Conservation (phyloP, 2,797 vertebrate genomes). For the Danio tinwini region DNA sequence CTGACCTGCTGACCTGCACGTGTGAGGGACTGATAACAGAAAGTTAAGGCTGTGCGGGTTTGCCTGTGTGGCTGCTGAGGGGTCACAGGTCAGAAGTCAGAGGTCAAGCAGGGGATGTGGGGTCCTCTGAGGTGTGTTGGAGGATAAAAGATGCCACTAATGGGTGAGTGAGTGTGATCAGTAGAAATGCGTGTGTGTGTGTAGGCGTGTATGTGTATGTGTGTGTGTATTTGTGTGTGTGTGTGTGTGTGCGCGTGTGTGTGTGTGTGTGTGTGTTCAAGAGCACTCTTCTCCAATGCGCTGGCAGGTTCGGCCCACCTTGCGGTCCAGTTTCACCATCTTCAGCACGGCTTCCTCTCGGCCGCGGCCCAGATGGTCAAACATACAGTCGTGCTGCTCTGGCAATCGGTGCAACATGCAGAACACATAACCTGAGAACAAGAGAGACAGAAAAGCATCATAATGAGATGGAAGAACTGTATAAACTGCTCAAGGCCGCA, state of each 20-base stretch:
- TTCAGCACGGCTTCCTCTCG: constrained; percentile 90
- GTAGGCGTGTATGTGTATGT: background rate
- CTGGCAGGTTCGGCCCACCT: constrained; percentile 91
- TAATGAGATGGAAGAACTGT: constrained; percentile 1
- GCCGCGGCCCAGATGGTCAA: constrained; percentile 89
- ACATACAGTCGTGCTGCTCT: constrained; percentile 86
- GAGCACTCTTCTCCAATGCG: constrained; percentile 90
- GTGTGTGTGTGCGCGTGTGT: background rate
- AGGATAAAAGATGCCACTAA: constrained; percentile 50
- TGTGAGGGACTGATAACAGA: constrained; percentile 31
- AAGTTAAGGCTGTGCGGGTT: constrained; percentile 50
- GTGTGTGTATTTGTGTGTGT: constrained; percentile 46
- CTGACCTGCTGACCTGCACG: constrained; percentile 36
- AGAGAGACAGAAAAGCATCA: constrained; percentile 27
- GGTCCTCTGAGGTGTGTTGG: constrained; percentile 45
- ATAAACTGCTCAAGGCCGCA: constrained; percentile 34
- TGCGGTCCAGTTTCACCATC: constrained; percentile 93
- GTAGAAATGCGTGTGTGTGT: background rate
- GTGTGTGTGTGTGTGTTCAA: constrained; percentile 71
- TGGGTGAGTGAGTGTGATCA: constrained; percentile 30
- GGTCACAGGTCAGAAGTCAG: constrained; percentile 37
- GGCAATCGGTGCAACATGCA: constrained; percentile 67
- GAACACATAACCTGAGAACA: constrained; percentile 65
- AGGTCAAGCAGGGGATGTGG: constrained; percentile 39
- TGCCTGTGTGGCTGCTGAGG: constrained; percentile 35